Percentiles rank a stretch among this genome's conserved stretches.
Evolutionary conservation across 1,140 invertebrate genomes (phyloP).

Genomic region (Planococcus citri): DNA sequence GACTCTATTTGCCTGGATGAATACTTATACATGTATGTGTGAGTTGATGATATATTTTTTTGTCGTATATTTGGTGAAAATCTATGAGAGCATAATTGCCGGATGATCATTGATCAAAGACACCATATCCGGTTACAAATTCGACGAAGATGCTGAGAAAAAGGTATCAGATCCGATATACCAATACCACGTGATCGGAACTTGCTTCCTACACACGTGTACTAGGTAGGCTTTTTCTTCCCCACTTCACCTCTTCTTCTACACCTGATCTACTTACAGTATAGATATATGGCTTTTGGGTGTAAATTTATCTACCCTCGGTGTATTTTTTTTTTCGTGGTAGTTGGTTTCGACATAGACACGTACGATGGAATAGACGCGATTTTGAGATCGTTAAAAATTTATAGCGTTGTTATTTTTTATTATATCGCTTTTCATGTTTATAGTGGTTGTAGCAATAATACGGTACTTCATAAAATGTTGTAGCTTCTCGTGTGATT

Average conservation of each 20-base stretch:
- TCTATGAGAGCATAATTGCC: not conserved
- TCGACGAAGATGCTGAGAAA: not conserved
- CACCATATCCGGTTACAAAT: not conserved
- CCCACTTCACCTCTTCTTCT: too few species aligned
- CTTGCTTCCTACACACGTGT: too few species aligned
- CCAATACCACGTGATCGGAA: too few species aligned
- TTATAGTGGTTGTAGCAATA: conserved; percentile 2
- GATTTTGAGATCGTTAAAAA: not conserved
- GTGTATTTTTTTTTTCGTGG: not conserved
- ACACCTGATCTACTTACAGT: too few species aligned
- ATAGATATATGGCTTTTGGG: too few species aligned
- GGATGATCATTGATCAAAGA: too few species aligned
- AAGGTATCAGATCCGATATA: too few species aligned
- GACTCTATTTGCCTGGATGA: not conserved
- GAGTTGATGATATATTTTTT: too few species aligned
- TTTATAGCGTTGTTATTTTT: conserved; percentile 8
- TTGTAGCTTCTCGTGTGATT: not conserved
- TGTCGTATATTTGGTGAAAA: not conserved
- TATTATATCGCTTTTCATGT: conserved; percentile 7
- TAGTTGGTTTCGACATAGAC: not conserved
- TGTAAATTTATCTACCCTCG: too few species aligned
- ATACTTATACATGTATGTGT: too few species aligned
- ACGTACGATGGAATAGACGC: not conserved
- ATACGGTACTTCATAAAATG: not conserved
- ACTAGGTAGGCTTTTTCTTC: too few species aligned